Evolutionary conservation across 2,113 vertebrate species (phyloP), one percentile per base, ranked within the genome.

Genomic region (Neofelis nebulosa): DNA sequence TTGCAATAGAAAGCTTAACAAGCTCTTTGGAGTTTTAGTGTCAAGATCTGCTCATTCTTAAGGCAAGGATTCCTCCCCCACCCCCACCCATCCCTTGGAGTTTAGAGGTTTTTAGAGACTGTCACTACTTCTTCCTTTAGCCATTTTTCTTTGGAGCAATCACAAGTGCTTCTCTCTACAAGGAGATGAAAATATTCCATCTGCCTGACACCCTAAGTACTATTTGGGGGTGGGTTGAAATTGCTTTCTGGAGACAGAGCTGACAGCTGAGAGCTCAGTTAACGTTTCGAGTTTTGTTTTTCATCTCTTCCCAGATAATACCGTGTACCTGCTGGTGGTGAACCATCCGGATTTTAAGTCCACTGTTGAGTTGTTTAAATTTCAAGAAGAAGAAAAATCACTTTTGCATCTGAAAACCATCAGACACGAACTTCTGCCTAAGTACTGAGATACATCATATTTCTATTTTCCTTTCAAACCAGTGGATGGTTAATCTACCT

Each of bases 381-480:
- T 99, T 98, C 91, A 99, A 78, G 99, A 99, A 93, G 99, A 99
- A 27, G 99, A 99, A 76, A 98, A 98, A 93, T 98, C 99, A 87
- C 99, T 99, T 57, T 63, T 98, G 45, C 99, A 99, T 96, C 89
- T 99, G 97, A 99, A 99, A 99, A 99, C 99, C 45, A 98, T 99
- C 94, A 99, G 69, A 84, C 99, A 99, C 0, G 98, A 99, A 31
- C 99, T 99, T 87, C 99, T 99, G 82, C 25, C 98, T 94, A 99
- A 98, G 99, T 99, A 99, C 0, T 45, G 73, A 52, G 74, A 50
- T 73, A 16, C 3, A 45, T 48, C 50, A 6, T 63, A 19, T 88
- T 61, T 38, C 29, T n/a, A 6, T 36, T 86, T 91, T 52, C 63
- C 55, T 83, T 91, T 78, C 85, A n/a, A 31, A 15, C 5, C 1